These are phyloP conservation scores for Diabrotica undecimpunctata DNA, from an alignment of 1,140 invertebrate genomes.

Conservation along the genomic window DNA sequence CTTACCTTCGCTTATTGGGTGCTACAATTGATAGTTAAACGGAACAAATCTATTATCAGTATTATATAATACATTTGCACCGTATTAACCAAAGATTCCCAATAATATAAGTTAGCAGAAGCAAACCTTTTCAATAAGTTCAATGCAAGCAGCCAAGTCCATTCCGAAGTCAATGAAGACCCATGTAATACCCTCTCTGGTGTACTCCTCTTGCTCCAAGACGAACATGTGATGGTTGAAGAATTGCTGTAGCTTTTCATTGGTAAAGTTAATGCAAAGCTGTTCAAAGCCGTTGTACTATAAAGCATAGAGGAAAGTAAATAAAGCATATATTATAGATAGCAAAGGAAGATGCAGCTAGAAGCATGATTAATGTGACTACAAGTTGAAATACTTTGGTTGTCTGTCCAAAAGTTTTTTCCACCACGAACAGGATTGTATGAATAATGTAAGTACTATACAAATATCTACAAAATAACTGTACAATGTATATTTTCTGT, in stretches of 20 bases:
- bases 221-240: conserved; percentile 99
- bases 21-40: conserved; percentile 3
- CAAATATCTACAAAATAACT: not conserved
- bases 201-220: conserved; percentile 96
- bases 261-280: conserved; percentile 98
- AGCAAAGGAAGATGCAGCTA: too few relatives aligned
- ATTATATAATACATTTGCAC: too few relatives aligned
- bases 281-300: conserved; percentile 97
- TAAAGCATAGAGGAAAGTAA: conserved; percentile 31
- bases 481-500: not conserved
- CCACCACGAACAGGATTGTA: conserved; percentile 15
- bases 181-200: conserved; percentile 90
- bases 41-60: too few relatives aligned
- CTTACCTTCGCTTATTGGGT: not conserved
- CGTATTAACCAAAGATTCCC: too few relatives aligned
- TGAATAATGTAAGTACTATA: not conserved
- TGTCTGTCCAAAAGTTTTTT: not conserved
- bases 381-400: too few relatives aligned
- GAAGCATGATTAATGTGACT: too few relatives aligned
- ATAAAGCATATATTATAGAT: not conserved
- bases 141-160: conserved; percentile 94
- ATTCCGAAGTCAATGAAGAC: conserved; percentile 97
- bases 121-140: conserved; percentile 91
- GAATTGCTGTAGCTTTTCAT: conserved; percentile 96
- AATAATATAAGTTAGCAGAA: too few relatives aligned